Base-by-base conservation (phyloP, 2,888 invertebrate genomes). In the Andrena dorsata region DNA sequence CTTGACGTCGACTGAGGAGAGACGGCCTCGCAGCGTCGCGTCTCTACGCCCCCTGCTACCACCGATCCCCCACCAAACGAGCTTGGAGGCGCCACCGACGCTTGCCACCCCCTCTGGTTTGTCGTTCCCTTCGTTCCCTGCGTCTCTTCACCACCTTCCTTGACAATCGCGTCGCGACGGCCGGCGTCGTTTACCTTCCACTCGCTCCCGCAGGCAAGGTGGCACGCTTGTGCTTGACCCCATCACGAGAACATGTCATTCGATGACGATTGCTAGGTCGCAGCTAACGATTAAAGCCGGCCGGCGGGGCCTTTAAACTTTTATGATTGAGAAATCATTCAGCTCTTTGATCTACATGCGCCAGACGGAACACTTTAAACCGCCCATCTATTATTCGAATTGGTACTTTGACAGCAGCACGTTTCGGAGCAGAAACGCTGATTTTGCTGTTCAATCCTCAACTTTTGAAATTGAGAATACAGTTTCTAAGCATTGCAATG, bases 1-100 rank as follows among this genome's bases (percentile, higher is more conserved):
- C 91, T 91, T 92, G 91, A 93, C 93, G 93, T 93, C 93, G 93
- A 93, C 93, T 93, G 92, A 93, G 89, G 92, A 84, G 88, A 86
- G 86, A 87, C 88, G 86, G 77, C 70, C 86, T 80, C 88, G 87
- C 88, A 89, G 89, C 89, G 91, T 90, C 90, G 90, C 89, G 88
- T 89, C 90, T 87, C 90, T 90, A 90, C 91, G 90, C 92, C 90
- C 88, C 81, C 76, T 77, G 85, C 84, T 78, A 70, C 77, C 82
- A 68, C 69, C 69, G 63, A 77, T 70, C 81, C 77, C 64, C 89
- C 82, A 63, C 81, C 83, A 75, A 60, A 61, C 75, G 53, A 56
- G 53, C 66, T 64, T 74, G 78, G 85, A 66, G 83, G 86, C 87
- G 78, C 87, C 86, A 75, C 80, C 81, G 49, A 70, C 75, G 51